These are phyloP conservation scores for Aix galericulata DNA, from an alignment of 2,113 vertebrate species.

Conservation along the genomic window DNA sequence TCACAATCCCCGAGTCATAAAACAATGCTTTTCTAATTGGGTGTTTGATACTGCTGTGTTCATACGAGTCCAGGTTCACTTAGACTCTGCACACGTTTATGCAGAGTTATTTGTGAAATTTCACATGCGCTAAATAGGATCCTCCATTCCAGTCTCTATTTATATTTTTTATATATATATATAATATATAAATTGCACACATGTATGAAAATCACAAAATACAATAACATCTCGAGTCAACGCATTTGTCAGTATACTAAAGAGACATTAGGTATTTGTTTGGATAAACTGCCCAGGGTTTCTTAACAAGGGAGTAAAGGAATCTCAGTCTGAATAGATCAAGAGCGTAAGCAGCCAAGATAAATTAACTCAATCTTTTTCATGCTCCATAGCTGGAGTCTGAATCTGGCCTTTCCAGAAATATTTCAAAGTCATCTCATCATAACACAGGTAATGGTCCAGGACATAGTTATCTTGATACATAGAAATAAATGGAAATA, in stretches of 20 bases:
- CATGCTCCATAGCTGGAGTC: background rate
- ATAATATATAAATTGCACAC: background rate
- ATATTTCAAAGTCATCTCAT: constrained; percentile 29
- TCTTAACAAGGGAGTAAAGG: constrained; percentile 16
- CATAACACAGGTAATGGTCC: constrained; percentile 17
- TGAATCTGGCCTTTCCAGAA: background rate
- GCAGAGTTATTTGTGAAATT: background rate
- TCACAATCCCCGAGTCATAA: background rate
- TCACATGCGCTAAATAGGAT: background rate
- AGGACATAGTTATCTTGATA: constrained; percentile 22
- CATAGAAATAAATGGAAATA: constrained; percentile 18
- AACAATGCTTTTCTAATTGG: background rate
- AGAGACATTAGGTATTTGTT: constrained; percentile 11
- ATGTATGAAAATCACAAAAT: background rate
- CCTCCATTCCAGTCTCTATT: background rate
- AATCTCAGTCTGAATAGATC: background rate
- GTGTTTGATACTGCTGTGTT: background rate
- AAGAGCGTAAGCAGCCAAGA: background rate
- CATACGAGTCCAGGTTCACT: background rate
- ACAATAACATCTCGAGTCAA: background rate
- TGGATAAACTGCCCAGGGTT: constrained; percentile 14
- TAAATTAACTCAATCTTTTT: constrained; percentile 18
- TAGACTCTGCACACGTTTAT: accelerated
- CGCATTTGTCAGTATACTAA: background rate
- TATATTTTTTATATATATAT: background rate